phyloP scores from a whole-genome alignment of 2,888 invertebrate genomes.

The Diloba caeruleocephala region DNA sequence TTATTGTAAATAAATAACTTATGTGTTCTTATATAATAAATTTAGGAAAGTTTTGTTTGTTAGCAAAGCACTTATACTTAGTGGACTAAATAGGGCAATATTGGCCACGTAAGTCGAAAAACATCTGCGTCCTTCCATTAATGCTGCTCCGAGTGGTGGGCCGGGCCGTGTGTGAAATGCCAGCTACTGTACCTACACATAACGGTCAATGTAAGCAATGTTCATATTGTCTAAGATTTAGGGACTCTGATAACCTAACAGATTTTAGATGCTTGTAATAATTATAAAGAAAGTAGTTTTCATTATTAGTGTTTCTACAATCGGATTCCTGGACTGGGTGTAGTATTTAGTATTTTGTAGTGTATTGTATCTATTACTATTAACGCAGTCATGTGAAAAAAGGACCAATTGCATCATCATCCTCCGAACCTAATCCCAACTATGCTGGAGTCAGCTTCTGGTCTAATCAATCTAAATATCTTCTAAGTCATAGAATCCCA shows the following conservation, averaged over 20 bases:
- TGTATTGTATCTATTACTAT: too few species aligned
- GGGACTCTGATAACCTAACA: not conserved
- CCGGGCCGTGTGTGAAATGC: conserved; percentile 16
- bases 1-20: conserved; percentile 39
- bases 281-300: conserved; percentile 3
- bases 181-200: conserved; percentile 14
- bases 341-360: conserved; percentile 4
- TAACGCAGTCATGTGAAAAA: too few species aligned
- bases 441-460: too few species aligned
- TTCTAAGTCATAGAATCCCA: too few species aligned
- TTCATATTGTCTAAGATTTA: conserved; percentile 5
- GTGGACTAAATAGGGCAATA: conserved; percentile 57
- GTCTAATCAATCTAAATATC: too few species aligned
- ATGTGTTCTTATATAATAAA: conserved; percentile 36
- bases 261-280: conserved; percentile 19
- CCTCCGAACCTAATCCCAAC: too few species aligned
- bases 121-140: conserved; percentile 61
- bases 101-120: conserved; percentile 61
- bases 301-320: too few species aligned
- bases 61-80: conserved; percentile 52
- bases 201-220: conserved; percentile 14
- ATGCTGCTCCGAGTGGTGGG: conserved; percentile 26
- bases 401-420: too few species aligned
- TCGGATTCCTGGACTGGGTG: not conserved
- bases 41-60: conserved; percentile 43